These are phyloP conservation scores for Cryptoprocta ferox DNA, from an alignment of 2,797 vertebrate species.

Conservation along the genomic window DNA sequence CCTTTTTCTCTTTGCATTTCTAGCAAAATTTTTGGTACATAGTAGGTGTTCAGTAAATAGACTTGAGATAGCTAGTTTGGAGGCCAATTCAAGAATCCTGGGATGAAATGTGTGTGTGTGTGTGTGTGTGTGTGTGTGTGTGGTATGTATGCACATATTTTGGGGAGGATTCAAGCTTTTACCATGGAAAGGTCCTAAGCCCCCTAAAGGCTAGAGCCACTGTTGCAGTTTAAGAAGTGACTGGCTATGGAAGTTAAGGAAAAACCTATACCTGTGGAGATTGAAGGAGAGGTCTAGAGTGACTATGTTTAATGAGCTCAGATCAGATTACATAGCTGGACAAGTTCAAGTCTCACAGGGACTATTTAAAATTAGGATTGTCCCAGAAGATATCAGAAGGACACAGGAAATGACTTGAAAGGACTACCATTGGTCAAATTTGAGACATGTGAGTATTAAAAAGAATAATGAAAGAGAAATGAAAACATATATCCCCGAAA, in stretches of 20 bases:
- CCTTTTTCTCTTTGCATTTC: neutral
- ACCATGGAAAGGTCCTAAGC: neutral
- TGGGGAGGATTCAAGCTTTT: constrained; percentile 9
- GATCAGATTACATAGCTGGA: neutral
- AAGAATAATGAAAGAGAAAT: constrained; percentile 4
- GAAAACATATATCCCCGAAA: neutral
- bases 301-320: neutral
- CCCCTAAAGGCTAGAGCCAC: neutral
- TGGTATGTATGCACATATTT: neutral
- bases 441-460: constrained; percentile 12
- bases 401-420: neutral
- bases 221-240: neutral
- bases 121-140: neutral
- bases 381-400: neutral
- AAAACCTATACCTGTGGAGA: neutral
- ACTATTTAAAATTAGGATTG: neutral
- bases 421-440: neutral
- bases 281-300: neutral
- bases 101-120: neutral
- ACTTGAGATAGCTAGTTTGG: neutral
- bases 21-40: neutral
- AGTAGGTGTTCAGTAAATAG: neutral
- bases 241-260: neutral
- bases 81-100: neutral
- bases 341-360: neutral